Conservation (phyloP, 2,888 invertebrate species). For the Cremastobaeus sp. region DNA sequence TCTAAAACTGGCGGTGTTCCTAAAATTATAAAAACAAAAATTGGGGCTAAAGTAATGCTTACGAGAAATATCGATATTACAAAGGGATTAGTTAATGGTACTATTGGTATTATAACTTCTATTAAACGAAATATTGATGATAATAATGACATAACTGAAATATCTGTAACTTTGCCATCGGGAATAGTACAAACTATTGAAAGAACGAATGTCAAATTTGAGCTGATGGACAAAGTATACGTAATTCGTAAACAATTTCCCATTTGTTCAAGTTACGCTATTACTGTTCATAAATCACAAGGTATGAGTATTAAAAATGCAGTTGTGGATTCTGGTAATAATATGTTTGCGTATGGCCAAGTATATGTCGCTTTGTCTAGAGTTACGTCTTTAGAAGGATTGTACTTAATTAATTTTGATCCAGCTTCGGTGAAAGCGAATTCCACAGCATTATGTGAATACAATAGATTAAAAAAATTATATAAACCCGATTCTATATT, state of each 20-base stretch:
- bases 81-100: slow-evolving; percentile 65
- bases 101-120: slow-evolving; percentile 59
- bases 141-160: too few species aligned
- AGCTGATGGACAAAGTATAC: slow-evolving; percentile 58
- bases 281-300: slow-evolving; percentile 61
- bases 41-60: slow-evolving; percentile 61
- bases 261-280: not conserved
- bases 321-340: slow-evolving; percentile 22
- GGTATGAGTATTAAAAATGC: slow-evolving; percentile 62
- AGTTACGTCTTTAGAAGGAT: too few species aligned
- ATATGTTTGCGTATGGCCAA: slow-evolving; percentile 4
- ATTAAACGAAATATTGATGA: slow-evolving; percentile 22
- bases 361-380: too few species aligned
- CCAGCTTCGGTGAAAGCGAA: not conserved
- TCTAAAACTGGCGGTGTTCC: slow-evolving; percentile 11
- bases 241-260: slow-evolving; percentile 60
- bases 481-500: not conserved
- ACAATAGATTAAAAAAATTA: slow-evolving; percentile 14
- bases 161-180: too few species aligned
- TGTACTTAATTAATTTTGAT: slow-evolving; percentile 13
- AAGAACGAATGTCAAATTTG: slow-evolving; percentile 58
- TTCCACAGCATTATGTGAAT: not conserved
- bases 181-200: slow-evolving; percentile 45
- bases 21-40: slow-evolving; percentile 34
- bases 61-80: slow-evolving; percentile 64